phyloP scores from a whole-genome alignment of 1,140 invertebrate species.

The Artemia franciscana region DNA sequence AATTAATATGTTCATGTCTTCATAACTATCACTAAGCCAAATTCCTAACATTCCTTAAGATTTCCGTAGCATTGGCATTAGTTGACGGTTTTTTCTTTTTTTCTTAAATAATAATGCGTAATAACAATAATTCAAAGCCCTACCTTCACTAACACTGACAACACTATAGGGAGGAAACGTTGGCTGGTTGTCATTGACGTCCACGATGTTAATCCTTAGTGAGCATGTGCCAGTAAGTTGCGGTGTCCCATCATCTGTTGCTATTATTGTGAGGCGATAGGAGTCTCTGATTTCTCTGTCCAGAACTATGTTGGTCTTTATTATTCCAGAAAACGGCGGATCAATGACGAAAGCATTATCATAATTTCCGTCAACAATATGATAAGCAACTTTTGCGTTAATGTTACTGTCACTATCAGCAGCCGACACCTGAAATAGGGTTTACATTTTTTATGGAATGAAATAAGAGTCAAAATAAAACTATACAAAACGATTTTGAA shows the following conservation, averaged over 20 bases:
- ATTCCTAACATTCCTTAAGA: no score
- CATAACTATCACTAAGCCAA: no score
- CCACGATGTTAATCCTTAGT: constrained; percentile 59
- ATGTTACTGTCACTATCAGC: constrained; percentile 59
- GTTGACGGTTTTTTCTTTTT: no score
- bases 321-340: constrained; percentile 68
- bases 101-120: no score
- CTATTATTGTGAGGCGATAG: constrained; percentile 72
- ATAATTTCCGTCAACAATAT: constrained; percentile 84
- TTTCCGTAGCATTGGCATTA: no score
- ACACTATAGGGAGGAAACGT: constrained; percentile 69
- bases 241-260: constrained; percentile 75
- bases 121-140: no score
- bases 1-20: no score
- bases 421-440: constrained; percentile 44
- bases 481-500: no score
- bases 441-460: no score
- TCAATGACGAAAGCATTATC: constrained; percentile 87
- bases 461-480: no score
- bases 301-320: constrained; percentile 77
- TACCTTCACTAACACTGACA: constrained; percentile 68
- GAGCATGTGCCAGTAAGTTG: constrained; percentile 73
- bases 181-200: constrained; percentile 88
- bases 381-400: constrained; percentile 67
- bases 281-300: constrained; percentile 75